phyloP scores from a whole-genome alignment of 2,797 vertebrate genomes.

The Malurus splendens region DNA sequence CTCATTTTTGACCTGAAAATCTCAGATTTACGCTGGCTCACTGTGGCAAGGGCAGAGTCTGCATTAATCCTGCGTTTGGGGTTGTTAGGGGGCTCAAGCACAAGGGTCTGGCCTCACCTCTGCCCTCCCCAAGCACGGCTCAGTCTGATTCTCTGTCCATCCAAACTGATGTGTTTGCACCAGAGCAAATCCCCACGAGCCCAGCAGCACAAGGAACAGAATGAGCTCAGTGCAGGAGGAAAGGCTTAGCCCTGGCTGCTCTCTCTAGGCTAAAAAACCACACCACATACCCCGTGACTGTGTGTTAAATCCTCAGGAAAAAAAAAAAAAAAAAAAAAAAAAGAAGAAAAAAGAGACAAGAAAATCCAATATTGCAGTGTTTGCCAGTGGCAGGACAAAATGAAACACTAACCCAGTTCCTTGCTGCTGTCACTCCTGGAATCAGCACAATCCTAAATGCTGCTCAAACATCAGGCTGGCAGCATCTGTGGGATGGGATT shows the following conservation, averaged over 20 bases:
- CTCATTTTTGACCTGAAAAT: not conserved
- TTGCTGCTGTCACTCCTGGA: not conserved
- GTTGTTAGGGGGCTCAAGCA: not conserved
- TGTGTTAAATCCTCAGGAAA: not conserved
- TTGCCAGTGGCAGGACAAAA: not conserved
- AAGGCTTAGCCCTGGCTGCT: not conserved
- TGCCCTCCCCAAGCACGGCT: not conserved
- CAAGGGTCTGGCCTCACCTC: not conserved
- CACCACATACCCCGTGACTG: not conserved
- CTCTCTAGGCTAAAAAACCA: not conserved
- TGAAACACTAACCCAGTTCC: constrained; percentile 4
- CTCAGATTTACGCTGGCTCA: not conserved
- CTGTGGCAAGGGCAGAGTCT: not conserved
- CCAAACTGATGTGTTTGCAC: not conserved
- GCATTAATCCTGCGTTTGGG: not conserved
- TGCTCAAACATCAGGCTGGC: not conserved
- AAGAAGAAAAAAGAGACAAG: not conserved
- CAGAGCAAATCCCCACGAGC: not conserved
- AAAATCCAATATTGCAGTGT: not conserved
- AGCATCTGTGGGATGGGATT: not conserved
- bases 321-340: not conserved
- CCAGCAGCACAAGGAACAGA: not conserved
- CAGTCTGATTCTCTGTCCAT: not conserved
- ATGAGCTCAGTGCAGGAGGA: not conserved
- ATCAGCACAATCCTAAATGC: not conserved